Percentiles rank a stretch among this genome's conserved stretches.
Evolutionary conservation across 2,113 vertebrate species (phyloP).

Genomic region (Zapornia atra): DNA sequence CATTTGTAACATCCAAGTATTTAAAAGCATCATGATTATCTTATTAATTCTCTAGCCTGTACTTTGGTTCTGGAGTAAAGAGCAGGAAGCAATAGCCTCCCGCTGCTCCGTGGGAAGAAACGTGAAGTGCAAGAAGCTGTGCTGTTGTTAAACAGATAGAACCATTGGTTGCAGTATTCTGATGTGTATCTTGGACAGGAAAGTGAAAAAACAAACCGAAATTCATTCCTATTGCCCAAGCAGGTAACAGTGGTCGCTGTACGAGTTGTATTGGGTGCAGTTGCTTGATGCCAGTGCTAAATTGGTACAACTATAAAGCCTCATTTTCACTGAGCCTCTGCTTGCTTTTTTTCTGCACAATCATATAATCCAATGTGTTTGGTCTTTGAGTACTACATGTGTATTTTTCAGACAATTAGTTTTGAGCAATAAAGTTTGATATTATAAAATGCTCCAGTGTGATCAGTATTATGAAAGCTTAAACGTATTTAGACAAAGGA

Average conservation of each 20-base stretch:
- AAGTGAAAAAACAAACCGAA: neutral
- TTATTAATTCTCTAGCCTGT: neutral
- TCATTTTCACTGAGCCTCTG: slow-evolving; percentile 68
- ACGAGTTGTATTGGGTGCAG: slow-evolving; percentile 55
- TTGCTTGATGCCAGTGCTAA: slow-evolving; percentile 68
- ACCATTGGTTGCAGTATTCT: slow-evolving; percentile 42
- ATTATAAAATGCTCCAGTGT: slow-evolving; percentile 60
- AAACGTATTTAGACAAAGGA: neutral
- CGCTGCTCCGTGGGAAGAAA: neutral
- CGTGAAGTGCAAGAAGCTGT: slow-evolving; percentile 36
- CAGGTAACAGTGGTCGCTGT: slow-evolving; percentile 44
- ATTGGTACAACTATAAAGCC: slow-evolving; percentile 69
- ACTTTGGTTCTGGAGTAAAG: slow-evolving; percentile 14
- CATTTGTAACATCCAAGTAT: slow-evolving; percentile 21
- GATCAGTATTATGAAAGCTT: neutral
- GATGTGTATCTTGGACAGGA: neutral
- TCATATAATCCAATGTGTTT: slow-evolving; percentile 68
- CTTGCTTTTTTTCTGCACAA: slow-evolving; percentile 72
- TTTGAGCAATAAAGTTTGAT: slow-evolving; percentile 80
- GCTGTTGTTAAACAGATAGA: slow-evolving; percentile 46
- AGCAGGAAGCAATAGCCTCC: neutral
- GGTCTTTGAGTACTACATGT: slow-evolving; percentile 69
- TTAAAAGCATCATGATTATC: slow-evolving; percentile 14
- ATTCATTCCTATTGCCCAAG: slow-evolving; percentile 14
- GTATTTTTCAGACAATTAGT: slow-evolving; percentile 73